Percentiles rank a stretch among this genome's conserved stretches.
phyloP scores from a whole-genome alignment of 1,140 invertebrate genomes.

The Sarcophaga bullata region DNA sequence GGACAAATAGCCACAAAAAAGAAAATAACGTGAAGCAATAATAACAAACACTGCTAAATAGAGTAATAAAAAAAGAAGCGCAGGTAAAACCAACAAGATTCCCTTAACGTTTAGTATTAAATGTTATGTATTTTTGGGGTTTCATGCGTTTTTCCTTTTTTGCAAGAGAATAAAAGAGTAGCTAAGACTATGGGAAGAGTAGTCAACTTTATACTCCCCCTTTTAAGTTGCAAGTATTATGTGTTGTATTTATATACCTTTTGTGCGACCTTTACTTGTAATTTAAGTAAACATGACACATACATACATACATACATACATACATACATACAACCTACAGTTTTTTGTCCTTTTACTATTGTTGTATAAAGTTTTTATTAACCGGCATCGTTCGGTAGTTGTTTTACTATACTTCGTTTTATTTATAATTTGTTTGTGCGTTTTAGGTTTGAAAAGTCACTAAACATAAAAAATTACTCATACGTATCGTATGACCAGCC shows the following conservation, averaged over 20 bases:
- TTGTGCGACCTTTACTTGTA: constrained; percentile 37
- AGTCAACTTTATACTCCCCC: too few species aligned
- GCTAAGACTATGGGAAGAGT: too few species aligned
- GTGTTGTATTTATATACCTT: constrained; percentile 22
- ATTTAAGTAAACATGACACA: constrained; percentile 30
- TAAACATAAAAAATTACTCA: constrained; percentile 13
- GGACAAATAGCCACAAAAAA: too few species aligned
- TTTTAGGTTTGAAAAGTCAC: too few species aligned
- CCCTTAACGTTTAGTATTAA: neutral
- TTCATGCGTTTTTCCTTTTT: neutral
- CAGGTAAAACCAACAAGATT: neutral
- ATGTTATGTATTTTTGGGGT: neutral
- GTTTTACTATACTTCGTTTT: too few species aligned
- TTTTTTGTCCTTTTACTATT: neutral
- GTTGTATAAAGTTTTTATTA: neutral
- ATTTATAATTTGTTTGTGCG: too few species aligned
- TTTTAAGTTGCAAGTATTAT: neutral
- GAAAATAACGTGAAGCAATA: neutral
- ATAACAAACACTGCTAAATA: neutral
- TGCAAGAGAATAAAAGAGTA: too few species aligned
- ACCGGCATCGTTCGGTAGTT: neutral
- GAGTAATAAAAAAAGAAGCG: neutral
- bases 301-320: neutral
- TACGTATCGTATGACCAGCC: constrained; percentile 13
- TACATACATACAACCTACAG: neutral